These are phyloP conservation scores for Sarcophilus harrisii DNA, from an alignment of 2,797 vertebrate species.

Conservation along the genomic window DNA sequence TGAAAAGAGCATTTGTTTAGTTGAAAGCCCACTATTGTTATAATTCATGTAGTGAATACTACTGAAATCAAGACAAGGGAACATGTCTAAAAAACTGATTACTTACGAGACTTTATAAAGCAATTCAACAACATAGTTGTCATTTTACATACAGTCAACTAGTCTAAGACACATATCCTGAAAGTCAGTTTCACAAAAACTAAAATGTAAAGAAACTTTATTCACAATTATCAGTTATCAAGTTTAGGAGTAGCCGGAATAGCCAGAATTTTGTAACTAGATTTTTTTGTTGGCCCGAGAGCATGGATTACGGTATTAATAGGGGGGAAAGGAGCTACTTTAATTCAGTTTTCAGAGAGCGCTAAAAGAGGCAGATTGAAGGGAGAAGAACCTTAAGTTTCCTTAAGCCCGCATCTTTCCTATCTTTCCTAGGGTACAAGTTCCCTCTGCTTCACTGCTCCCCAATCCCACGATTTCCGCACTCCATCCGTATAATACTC, in stretches of 20 bases:
- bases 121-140: slow-evolving; percentile 19
- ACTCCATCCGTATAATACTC: background rate
- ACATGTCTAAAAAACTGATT: slow-evolving; percentile 34
- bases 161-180: slow-evolving; percentile 30
- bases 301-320: background rate
- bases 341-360: background rate
- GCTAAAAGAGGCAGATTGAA: background rate
- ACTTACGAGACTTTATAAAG: background rate
- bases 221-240: slow-evolving; percentile 23
- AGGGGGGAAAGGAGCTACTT: background rate
- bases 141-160: background rate
- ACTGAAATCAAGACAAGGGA: slow-evolving; percentile 13
- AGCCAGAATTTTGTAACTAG: background rate
- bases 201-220: slow-evolving; percentile 39
- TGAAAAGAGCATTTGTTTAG: slow-evolving; percentile 24
- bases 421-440: background rate
- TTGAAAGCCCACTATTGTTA: slow-evolving; percentile 5
- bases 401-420: background rate
- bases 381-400: background rate
- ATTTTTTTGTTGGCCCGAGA: background rate
- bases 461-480: background rate
- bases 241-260: background rate
- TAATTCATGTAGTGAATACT: slow-evolving; percentile 10
- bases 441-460: background rate
- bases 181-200: slow-evolving; percentile 23